Conservation (phyloP, 1,140 invertebrate genomes). For the Vollenhovia emeryi region DNA sequence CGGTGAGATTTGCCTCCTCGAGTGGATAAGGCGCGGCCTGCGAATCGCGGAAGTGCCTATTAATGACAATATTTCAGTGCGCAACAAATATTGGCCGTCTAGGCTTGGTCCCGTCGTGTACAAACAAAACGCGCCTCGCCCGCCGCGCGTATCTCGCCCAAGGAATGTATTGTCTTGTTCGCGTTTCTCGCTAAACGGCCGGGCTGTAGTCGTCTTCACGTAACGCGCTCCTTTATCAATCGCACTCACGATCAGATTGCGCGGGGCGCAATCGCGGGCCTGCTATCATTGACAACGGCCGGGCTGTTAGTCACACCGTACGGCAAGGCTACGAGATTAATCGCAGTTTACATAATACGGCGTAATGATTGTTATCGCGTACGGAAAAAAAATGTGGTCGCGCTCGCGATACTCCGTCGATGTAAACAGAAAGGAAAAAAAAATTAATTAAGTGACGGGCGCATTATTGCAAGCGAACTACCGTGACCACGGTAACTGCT, state of each 20-base stretch:
- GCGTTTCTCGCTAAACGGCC: too few relatives aligned
- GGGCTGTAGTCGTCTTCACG: not conserved
- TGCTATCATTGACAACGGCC: constrained; percentile 29
- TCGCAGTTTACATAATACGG: constrained; percentile 76
- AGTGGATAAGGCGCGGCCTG: constrained; percentile 33
- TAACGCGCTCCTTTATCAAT: constrained; percentile 24
- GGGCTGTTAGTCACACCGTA: constrained; percentile 76
- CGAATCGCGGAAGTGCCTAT: constrained; percentile 47
- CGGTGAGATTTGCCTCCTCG: not conserved
- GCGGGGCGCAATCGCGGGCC: constrained; percentile 28
- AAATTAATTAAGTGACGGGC: constrained; percentile 55
- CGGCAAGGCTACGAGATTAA: constrained; percentile 78
- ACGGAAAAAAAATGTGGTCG: constrained; percentile 42
- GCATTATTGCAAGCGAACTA: constrained; percentile 42
- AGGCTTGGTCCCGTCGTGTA: constrained; percentile 39
- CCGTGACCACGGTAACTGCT: constrained; percentile 45
- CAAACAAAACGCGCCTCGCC: constrained; percentile 55
- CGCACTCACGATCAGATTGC: constrained; percentile 49
- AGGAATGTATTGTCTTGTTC: constrained; percentile 2
- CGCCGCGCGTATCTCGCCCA: not conserved
- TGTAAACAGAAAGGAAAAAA: constrained; percentile 54
- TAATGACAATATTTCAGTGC: constrained; percentile 59
- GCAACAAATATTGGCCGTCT: constrained; percentile 63
- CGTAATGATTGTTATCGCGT: constrained; percentile 61
- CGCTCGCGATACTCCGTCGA: constrained; percentile 9